Base-by-base conservation (phyloP, 2,797 vertebrate species). In the Gallinago nigripennis region DNA sequence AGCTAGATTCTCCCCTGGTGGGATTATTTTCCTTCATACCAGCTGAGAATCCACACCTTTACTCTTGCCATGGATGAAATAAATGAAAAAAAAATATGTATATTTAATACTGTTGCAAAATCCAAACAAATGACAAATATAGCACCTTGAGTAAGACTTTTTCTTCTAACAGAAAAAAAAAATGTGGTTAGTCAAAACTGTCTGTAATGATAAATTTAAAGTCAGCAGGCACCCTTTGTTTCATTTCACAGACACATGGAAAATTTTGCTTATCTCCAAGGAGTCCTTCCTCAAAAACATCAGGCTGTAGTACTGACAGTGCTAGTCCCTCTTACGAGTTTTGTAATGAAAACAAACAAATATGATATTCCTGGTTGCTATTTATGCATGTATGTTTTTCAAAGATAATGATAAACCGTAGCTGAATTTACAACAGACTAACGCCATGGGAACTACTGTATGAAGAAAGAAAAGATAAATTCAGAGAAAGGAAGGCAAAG, bases 401-500 rank as follows among this genome's bases (percentile, higher is more conserved):
- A 90, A 85, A 97, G 91, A 94, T 95, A 95, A 94, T 89, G 65
- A 60, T 28, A 87, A 92, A 82, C 0, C 0, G 3, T 25, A 86
- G 87, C 69, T 94, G 80, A 91, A 86, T 92, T 70, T 86, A 82
- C 71, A 86, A 53, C 77, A 85, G 54, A 73, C 45, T 56, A 88
- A 71, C 69, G 31, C 28, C 61, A 65, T 64, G 80, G 77, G 76
- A 96, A 95, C 86, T 90, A 58, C 71, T 92, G 86, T 46, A 92
- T 77, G 86, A 76, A 71, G 43, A 91, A 77, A 83, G 50, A 43
- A 37, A 60, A 97, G 91, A 96, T 92, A 96, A 97, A 96, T 87
- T 21, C 37, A 70, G 75, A 91, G 69, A 75, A 73, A 86, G 77
- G 81, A 95, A 97, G 88, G 72, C 70, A 79, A 87, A 95, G 61